Base-by-base conservation (phyloP, 2,113 vertebrate genomes). In the Gavialis gangeticus region DNA sequence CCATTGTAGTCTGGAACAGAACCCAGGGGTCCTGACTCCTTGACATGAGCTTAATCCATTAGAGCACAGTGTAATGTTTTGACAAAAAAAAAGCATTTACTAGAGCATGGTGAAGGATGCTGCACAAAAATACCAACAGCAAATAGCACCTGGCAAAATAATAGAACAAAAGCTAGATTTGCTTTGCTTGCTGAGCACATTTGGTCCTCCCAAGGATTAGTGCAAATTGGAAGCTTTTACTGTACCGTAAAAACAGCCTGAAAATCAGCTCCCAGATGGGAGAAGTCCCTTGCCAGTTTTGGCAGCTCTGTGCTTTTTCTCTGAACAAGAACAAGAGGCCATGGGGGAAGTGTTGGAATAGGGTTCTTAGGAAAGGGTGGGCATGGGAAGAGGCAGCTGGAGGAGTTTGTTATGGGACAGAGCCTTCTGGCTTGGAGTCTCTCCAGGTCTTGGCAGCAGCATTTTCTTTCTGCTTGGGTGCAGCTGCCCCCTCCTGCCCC, bases 1-100 rank as follows among this genome's bases (percentile, higher is more conserved):
- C 16, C 9, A 18, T 30, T 11, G 22, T 15, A 56, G 46, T 22
- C 2, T 1, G 78, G 57, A 84, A 28, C 0, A 0, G 28, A 67
- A 25, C 16, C 75, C 2, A 0, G 34, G 14, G 0, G 1, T 56
- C 4, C 77, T 28, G 4, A 12, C 1, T 76, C n/a, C 37, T 30
- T 56, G 37, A 63, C 28, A 1, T 4, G 2, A 67, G 63, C 54
- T 88, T 6, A 12, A 11, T 1, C 17, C 21, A 7, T 55, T 85
- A 34, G 37, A 16, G 7, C 14, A 10, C 64, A 30, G 37, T 0
- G 13, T 3, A 58, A 56, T 16, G 76, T 22, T 73, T 46, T 73
- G 22, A 46, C 19, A 25, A 25, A 73, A 73, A 13, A 46, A 46
- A 7, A 46, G 46, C 46, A 46, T 46, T 46, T 46, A 46, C 46